Evolutionary conservation across 2,113 vertebrate species (phyloP), one percentile per base, ranked within the genome.

Genomic region (Acrocephalus kingi): DNA sequence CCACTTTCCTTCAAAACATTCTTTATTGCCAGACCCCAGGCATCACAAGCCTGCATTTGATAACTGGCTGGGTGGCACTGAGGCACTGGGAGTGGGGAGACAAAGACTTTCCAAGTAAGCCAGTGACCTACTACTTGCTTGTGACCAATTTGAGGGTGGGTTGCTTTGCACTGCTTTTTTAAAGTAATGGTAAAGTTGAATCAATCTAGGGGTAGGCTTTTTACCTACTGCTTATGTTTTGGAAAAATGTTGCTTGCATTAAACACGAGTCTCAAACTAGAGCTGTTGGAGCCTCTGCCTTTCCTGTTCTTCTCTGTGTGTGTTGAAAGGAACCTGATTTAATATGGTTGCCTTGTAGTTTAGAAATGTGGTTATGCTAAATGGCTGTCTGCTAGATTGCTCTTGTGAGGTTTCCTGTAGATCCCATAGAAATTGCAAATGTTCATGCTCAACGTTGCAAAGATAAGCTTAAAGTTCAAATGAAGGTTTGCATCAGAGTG

Each of bases 11-110:
- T 91, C 49, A 24, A 73, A 82, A 68, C 9, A 9, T 73, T 74
- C 28, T 84, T 72, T 68, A 30, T 45, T 55, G 61, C 7, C 45
- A 75, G 68, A 84, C 20, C 18, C 46, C 0, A 0, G 37, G 61
- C 0, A 0, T 45, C 67, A 10, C 35, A 48, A 58, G 12, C 17
- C 75, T 76, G 30, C 9, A 1, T 37, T 69, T 0, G 0, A 0
- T 87, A 73, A 23, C 25, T 78, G 59, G 11, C n/a, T 31, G 45
- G 30, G 69, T 30, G 20, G 18, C 68, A 51, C 25, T 7, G 55
- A 28, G 51, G 54, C 61, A 16, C 5, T 56, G 49, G 62, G 48
- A 56, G 14, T 16, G 35, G 17, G 14, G n/a, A 51, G 35, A 66
- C 3, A 6, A 69, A 14, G 54, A 43, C 62, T 87, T 78, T 79